Base-by-base conservation (phyloP, 2,113 vertebrate species). In the Petroica traversi region DNA sequence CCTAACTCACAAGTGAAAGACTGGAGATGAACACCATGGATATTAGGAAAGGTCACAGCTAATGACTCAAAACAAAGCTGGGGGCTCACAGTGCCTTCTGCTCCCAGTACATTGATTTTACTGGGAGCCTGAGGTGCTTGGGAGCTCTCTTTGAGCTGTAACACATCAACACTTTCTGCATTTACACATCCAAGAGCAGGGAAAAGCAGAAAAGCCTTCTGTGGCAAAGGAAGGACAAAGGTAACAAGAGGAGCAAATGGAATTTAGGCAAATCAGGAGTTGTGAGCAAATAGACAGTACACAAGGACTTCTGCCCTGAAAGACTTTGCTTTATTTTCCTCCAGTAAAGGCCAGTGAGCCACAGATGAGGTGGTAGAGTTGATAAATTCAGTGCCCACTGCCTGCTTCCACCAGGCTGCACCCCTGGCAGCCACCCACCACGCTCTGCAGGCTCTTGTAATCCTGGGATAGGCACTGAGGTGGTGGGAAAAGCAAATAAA, bases 361-460 rank as follows among this genome's bases (percentile, higher is more conserved):
- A 64, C 19, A 92, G 66, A 46, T 0, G 6, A 62, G 14, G 52
- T 1, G 54, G 62, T 1, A 45, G 45, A 59, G 14, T 11, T 52
- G 43, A n/a, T 20, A 38, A 84, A 81, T 45, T 52, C 23, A 25
- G 33, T 2, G 7, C 14, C 45, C 5, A 2, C 40, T 73, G 58
- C 12, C 40, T 68, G 19, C 33, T 85, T 59, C 57, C 43, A 54
- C 33, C 51, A 41, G 49, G 62, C 2, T 62, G 29, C 22, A 48
- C 23, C 57, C 19, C 15, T 13, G 19, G 33, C 63, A 77, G 51
- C 33, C 3, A 2, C 76, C 11, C 19, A n/a, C 46, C 75, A 76
- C 0, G 0, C 58, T 76, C 75, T 55, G 25, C 48, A 61, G 40
- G 59, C 67, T 55, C 38, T 4, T 1, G 0, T 26, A 86, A 55